phyloP scores from a whole-genome alignment of 2,797 vertebrate species.

The Luscinia luscinia region DNA sequence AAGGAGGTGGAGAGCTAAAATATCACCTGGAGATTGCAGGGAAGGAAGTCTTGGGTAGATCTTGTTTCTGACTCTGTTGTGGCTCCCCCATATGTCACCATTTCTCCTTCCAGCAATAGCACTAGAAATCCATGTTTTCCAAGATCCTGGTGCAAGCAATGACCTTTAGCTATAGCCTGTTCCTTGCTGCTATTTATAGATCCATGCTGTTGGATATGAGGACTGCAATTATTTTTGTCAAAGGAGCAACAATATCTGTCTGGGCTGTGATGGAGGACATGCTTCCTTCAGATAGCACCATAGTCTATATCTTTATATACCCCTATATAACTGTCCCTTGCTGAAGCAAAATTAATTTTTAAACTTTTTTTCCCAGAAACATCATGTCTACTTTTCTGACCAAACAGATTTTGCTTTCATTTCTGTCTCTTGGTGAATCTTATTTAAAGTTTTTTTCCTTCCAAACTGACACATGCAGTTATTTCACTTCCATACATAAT shows the following conservation, averaged over 20 bases:
- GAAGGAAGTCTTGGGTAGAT: neutral
- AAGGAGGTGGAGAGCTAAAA: neutral
- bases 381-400: neutral
- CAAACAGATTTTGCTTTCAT: conserved; percentile 21
- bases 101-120: neutral
- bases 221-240: neutral
- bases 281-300: neutral
- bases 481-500: neutral
- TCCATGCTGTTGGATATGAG: neutral
- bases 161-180: neutral
- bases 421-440: neutral
- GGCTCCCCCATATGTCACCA: neutral
- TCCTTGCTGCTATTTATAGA: neutral
- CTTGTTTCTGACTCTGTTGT: neutral
- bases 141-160: neutral
- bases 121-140: neutral
- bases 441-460: neutral
- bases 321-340: neutral
- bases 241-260: neutral
- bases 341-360: neutral
- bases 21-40: neutral
- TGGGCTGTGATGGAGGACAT: neutral
- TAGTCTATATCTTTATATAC: neutral
- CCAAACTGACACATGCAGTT: neutral
- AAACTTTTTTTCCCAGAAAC: neutral